These are phyloP conservation scores for Suncus etruscus DNA, from an alignment of 2,113 vertebrate genomes.

Conservation along the genomic window DNA sequence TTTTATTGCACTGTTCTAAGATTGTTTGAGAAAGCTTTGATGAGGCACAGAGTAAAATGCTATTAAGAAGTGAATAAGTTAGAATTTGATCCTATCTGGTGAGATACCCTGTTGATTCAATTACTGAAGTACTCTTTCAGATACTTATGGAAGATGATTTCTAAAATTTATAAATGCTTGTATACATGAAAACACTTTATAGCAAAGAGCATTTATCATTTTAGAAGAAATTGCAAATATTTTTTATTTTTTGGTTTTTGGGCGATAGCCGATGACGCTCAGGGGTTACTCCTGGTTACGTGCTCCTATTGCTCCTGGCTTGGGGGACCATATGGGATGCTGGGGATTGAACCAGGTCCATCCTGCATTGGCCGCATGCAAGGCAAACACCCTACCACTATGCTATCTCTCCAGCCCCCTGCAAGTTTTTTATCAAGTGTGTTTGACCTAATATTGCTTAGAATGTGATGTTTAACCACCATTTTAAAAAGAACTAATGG, in stretches of 20 bases:
- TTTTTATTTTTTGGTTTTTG: constrained; percentile 13
- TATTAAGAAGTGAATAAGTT: constrained; percentile 73
- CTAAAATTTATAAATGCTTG: constrained; percentile 80
- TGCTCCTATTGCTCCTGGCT: too few relatives aligned
- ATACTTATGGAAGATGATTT: constrained; percentile 68
- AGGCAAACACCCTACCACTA: too few relatives aligned
- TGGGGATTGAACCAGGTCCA: too few relatives aligned
- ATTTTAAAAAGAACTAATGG: constrained; percentile 51
- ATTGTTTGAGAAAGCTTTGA: constrained; percentile 51
- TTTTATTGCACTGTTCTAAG: constrained; percentile 45
- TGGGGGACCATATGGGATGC: too few relatives aligned
- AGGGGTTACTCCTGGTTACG: too few relatives aligned
- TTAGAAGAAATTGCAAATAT: constrained; percentile 65
- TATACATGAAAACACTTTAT: constrained; percentile 76
- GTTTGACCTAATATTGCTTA: constrained; percentile 74
- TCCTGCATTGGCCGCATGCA: too few relatives aligned
- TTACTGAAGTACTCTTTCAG: constrained; percentile 69
- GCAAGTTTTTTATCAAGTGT: constrained; percentile 29
- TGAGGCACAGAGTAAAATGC: constrained; percentile 40
- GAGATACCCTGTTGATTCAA: constrained; percentile 81
- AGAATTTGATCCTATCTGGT: constrained; percentile 76
- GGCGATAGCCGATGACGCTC: too few relatives aligned
- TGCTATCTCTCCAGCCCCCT: too few relatives aligned
- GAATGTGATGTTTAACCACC: too few relatives aligned
- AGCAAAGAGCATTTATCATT: constrained; percentile 76